Evolutionary conservation across 2,113 vertebrate species (phyloP).

Genomic region (Etia nguti): DNA sequence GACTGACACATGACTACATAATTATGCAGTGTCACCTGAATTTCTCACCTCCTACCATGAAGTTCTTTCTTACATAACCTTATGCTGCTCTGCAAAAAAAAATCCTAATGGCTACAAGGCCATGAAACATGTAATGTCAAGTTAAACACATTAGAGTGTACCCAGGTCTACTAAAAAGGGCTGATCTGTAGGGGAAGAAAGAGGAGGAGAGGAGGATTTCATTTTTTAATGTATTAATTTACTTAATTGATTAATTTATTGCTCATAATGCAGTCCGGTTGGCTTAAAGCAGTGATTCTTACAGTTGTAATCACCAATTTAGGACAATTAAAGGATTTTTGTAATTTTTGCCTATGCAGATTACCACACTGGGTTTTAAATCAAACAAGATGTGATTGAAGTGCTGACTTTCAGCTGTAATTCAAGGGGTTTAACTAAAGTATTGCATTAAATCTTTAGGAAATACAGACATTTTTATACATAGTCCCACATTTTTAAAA

Average conservation of each 20-base stretch:
- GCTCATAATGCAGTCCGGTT: neutral
- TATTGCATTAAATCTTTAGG: neutral
- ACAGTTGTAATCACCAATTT: neutral
- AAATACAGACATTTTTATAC: neutral
- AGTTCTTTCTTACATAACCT: neutral
- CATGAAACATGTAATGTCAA: neutral
- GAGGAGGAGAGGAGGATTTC: neutral
- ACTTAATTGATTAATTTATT: neutral
- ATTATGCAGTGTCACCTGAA: constrained; percentile 34
- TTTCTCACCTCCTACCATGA: constrained; percentile 1
- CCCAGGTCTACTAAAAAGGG: neutral
- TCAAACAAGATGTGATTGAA: neutral
- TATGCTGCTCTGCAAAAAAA: neutral
- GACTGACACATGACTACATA: constrained; percentile 17
- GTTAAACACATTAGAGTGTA: neutral
- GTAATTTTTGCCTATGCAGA: neutral
- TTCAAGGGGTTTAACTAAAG: neutral
- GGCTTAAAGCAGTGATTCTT: neutral
- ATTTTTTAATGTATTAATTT: neutral
- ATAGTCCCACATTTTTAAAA: neutral
- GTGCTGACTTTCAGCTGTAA: neutral
- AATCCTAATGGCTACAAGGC: neutral
- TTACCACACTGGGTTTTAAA: neutral
- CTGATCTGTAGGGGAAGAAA: neutral
- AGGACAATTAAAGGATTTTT: neutral